Evolutionary conservation across 2,113 vertebrate species (phyloP).

Genomic region (Sinocyclocheilus anophthalmus): DNA sequence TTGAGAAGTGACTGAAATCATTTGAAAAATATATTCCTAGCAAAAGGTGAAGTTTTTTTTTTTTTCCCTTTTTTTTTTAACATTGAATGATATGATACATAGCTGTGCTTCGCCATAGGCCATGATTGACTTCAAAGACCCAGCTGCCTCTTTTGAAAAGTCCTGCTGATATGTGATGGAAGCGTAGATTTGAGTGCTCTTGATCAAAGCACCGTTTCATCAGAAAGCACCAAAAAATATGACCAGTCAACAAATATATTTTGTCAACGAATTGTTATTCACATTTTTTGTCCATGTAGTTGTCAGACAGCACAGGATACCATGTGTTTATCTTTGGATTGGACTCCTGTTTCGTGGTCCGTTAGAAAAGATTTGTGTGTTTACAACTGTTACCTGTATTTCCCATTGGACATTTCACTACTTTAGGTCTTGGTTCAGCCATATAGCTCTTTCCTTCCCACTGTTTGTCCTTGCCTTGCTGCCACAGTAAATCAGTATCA

Average conservation of each 20-base stretch:
- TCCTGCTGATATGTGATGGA: conserved; percentile 62
- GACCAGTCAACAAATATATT: conserved; percentile 18
- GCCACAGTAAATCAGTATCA: conserved; percentile 21
- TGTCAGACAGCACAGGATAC: conserved; percentile 8
- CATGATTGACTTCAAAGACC: conserved; percentile 75
- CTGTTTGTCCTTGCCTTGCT: conserved; percentile 28
- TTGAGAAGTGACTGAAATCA: conserved; percentile 49
- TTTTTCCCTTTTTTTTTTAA: not conserved
- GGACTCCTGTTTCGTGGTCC: not conserved
- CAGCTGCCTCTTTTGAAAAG: conserved; percentile 69
- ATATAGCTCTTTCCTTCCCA: not conserved
- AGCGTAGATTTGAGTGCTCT: conserved; percentile 60
- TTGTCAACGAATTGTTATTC: conserved; percentile 3
- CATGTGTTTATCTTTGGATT: not conserved
- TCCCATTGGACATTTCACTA: not conserved
- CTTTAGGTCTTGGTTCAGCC: conserved; percentile 15
- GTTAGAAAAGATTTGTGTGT: not conserved
- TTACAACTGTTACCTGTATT: conserved; percentile 19
- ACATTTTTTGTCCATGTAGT: not conserved
- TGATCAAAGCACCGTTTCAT: conserved; percentile 69
- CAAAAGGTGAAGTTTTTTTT: conserved; percentile 22
- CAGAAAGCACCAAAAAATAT: not conserved
- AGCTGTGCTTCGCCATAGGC: conserved; percentile 69
- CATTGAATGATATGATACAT: conserved; percentile 33
- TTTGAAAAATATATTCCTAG: conserved; percentile 59